Base-by-base conservation (phyloP, 2,113 vertebrate species). In the Gadus chalcogrammus region DNA sequence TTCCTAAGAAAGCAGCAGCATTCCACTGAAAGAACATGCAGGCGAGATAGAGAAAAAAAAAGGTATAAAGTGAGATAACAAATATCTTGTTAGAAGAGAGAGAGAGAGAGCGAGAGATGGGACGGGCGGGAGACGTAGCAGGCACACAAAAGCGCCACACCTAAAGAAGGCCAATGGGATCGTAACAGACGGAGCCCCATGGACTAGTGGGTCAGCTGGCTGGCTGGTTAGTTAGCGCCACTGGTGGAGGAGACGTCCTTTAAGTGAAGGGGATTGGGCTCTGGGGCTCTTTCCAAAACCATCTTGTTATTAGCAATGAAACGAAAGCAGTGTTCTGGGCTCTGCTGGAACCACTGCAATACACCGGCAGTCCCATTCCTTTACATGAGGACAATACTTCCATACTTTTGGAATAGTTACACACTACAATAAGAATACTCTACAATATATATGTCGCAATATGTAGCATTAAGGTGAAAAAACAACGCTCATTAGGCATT, bases 131-230 rank as follows among this genome's bases (percentile, higher is more conserved):
- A 5, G 72, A 67, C 42, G 48, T 79, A 48, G 79, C 72, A 20
- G 71, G 73, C 85, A 83, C 73, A 81, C 70, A 15, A 65, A 82
- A 79, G 79, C 42, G 85, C 81, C 73, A 83, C 68, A 76, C 84
- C 69, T 67, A 86, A 68, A 69, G 84, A 77, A 86, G 70, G 86
- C 85, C 83, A 84, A 84, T 71, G 73, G 76, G 72, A 24, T 60
- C 73, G 64, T 80, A 80, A 84, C 80, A 82, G 81, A 75, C 65
- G 78, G 72, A 68, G 56, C 65, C 61, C 73, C 73, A 84, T 80
- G 84, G 82, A 79, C 80, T n/a, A 65, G 71, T 73, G 81, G 79
- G 75, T 77, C 71, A 82, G 75, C 69, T 53, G 68, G 72, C 61
- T 61, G n/a, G 0, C 66, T 68, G 68, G 70, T 82, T 78, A 82